Conservation (phyloP, 1,140 invertebrate species). For the Zaprionus capensis region DNA sequence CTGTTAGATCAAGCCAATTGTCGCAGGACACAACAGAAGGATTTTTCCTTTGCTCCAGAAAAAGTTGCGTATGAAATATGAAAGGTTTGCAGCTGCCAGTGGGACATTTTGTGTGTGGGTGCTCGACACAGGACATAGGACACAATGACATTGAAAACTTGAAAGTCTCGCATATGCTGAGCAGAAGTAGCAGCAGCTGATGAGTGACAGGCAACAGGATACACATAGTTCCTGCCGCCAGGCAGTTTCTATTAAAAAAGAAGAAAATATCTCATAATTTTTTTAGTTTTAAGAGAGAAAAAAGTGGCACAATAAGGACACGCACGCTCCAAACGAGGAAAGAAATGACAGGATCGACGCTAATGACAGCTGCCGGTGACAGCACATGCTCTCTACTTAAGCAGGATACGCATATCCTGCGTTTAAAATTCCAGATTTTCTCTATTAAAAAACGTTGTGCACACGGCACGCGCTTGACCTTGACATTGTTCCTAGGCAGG, state of each 20-base stretch:
- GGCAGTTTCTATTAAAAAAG: slow-evolving; percentile 33
- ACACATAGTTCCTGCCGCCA: slow-evolving; percentile 23
- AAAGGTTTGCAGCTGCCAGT: slow-evolving; percentile 32
- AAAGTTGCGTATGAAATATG: slow-evolving; percentile 21
- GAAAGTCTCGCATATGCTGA: slow-evolving; percentile 50
- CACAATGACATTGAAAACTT: slow-evolving; percentile 19
- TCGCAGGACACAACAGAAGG: slow-evolving; percentile 34
- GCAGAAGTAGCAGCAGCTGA: slow-evolving; percentile 30
- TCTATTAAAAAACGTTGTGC: slow-evolving; percentile 73
- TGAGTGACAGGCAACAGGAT: slow-evolving; percentile 55
- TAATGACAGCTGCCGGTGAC: slow-evolving; percentile 66
- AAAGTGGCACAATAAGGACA: slow-evolving; percentile 48
- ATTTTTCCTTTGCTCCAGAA: slow-evolving; percentile 4
- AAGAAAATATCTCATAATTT: slow-evolving; percentile 63
- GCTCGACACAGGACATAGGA: slow-evolving; percentile 15
- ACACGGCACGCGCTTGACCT: slow-evolving; percentile 72
- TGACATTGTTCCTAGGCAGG: slow-evolving; percentile 72
- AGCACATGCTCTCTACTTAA: slow-evolving; percentile 70
- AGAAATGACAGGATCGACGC: slow-evolving; percentile 65
- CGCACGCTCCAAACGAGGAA: slow-evolving; percentile 62
- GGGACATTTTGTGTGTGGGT: slow-evolving; percentile 42
- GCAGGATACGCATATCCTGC: slow-evolving; percentile 79
- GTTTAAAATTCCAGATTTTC: slow-evolving; percentile 71
- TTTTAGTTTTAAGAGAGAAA: slow-evolving; percentile 27
- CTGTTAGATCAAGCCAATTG: slow-evolving; percentile 48